A percentile compares a stretch with the other conserved stretches of the same genome.
Evolutionary conservation across 2,888 invertebrate species (phyloP).

Genomic region (Coenonympha arcania): DNA sequence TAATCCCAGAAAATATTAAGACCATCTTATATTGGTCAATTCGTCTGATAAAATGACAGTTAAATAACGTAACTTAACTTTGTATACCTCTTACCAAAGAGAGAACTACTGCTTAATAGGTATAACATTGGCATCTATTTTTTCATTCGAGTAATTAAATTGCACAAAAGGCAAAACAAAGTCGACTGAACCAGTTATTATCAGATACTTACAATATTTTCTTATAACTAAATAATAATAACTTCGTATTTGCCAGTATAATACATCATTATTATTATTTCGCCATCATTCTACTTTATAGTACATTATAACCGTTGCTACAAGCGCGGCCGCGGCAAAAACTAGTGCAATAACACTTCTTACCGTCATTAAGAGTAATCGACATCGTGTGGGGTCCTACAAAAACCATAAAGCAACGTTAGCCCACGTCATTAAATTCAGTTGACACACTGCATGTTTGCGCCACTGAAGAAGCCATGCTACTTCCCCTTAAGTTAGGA

Average conservation of each 20-base stretch:
- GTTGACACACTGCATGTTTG: slow-evolving; percentile 36
- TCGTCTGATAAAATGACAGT: too few relatives aligned
- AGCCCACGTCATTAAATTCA: slow-evolving; percentile 52
- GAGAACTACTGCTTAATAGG: too few relatives aligned
- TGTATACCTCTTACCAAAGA: too few relatives aligned
- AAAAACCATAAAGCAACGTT: slow-evolving; percentile 27
- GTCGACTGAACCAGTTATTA: too few relatives aligned
- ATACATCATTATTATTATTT: too few relatives aligned
- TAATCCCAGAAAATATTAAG: too few relatives aligned
- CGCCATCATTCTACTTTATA: background rate
- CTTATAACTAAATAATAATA: background rate
- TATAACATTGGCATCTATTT: too few relatives aligned
- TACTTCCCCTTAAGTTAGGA: slow-evolving; percentile 15
- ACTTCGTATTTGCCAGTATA: background rate
- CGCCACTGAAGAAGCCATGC: slow-evolving; percentile 47
- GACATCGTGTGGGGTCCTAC: slow-evolving; percentile 38
- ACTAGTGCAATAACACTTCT: slow-evolving; percentile 13
- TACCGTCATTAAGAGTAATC: slow-evolving; percentile 24
- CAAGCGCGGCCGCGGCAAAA: slow-evolving; percentile 4
- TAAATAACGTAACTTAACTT: too few relatives aligned
- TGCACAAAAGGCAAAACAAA: too few relatives aligned
- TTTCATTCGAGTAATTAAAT: too few relatives aligned
- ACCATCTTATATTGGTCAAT: too few relatives aligned
- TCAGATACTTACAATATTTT: too few relatives aligned
- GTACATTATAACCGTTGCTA: slow-evolving; percentile 1